Percentiles rank a stretch among this genome's conserved stretches.
These are phyloP conservation scores for Mobula birostris DNA, from an alignment of 2,113 vertebrate species.

Conservation along the genomic window DNA sequence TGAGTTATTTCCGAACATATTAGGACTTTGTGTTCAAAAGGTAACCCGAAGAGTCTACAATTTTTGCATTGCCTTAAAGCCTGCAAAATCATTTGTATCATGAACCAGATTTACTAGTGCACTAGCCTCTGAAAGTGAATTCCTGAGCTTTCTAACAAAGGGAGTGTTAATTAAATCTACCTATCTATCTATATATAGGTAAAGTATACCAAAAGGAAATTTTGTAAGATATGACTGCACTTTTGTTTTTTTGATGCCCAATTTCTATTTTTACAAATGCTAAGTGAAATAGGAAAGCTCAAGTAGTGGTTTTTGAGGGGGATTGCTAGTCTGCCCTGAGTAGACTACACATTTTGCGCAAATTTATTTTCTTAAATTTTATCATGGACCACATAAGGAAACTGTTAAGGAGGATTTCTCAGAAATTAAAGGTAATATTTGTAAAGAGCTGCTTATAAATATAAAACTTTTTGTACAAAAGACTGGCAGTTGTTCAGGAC, in stretches of 20 bases:
- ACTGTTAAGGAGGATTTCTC: neutral
- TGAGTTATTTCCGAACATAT: neutral
- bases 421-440: neutral
- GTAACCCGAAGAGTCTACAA: neutral
- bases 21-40: neutral
- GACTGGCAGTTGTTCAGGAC: neutral
- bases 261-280: neutral
- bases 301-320: neutral
- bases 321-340: neutral
- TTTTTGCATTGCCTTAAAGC: neutral
- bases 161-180: neutral
- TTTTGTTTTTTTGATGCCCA: neutral
- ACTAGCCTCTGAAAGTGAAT: neutral
- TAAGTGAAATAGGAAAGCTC: neutral
- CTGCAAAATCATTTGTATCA: neutral
- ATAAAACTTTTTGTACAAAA: neutral
- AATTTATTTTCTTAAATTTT: neutral
- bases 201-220: neutral
- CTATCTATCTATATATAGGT: neutral
- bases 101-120: neutral
- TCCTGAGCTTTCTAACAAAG: neutral
- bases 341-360: neutral
- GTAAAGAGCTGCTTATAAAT: neutral
- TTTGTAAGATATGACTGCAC: neutral
- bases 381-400: neutral